Evolutionary conservation across 2,797 vertebrate species (phyloP).

Genomic region (Diglossa cyanea): DNA sequence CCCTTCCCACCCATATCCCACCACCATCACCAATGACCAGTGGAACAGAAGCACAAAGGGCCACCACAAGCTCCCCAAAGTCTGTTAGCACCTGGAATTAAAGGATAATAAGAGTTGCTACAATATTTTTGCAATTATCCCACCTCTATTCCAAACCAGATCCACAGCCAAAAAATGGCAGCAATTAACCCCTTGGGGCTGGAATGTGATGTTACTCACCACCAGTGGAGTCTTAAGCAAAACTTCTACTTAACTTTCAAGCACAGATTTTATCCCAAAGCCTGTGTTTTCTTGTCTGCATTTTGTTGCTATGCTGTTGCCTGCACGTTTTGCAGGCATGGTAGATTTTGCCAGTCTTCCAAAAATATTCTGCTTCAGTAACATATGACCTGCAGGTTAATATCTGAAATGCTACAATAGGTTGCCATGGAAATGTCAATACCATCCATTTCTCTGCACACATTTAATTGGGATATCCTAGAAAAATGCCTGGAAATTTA

Average conservation of each 20-base stretch:
- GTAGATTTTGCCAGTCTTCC: constrained; percentile 8
- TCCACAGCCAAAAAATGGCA: background rate
- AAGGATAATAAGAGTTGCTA: background rate
- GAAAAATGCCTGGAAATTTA: constrained; percentile 48
- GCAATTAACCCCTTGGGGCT: background rate
- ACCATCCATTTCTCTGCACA: background rate
- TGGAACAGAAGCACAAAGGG: rapidly evolving
- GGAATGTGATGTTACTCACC: background rate
- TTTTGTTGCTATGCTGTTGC: background rate
- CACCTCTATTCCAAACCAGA: background rate
- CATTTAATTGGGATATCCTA: constrained; percentile 23
- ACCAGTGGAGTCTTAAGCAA: background rate
- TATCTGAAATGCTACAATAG: constrained; percentile 20
- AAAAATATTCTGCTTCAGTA: constrained; percentile 37
- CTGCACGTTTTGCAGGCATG: background rate
- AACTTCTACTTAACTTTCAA: background rate
- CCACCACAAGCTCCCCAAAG: background rate
- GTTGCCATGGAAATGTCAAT: constrained; percentile 72
- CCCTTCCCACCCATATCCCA: background rate
- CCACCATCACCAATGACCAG: rapidly evolving
- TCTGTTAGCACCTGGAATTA: background rate
- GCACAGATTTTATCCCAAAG: background rate
- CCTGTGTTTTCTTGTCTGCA: background rate
- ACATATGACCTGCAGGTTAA: constrained; percentile 50
- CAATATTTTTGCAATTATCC: background rate